Conservation (phyloP, 1,140 invertebrate species). For the Neocloeon triangulifer region DNA sequence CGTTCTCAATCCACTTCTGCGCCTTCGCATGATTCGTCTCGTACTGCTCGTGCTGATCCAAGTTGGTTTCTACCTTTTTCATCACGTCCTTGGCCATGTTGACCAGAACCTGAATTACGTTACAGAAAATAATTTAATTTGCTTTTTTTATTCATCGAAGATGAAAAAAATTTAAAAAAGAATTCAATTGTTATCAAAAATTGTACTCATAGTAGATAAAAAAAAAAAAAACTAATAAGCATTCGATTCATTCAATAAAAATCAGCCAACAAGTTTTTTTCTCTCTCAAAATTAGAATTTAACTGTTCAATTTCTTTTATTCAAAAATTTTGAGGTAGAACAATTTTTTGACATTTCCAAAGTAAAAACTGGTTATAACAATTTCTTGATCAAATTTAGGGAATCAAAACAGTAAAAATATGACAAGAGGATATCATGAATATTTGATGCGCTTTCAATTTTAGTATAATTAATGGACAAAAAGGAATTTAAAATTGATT, state of each 20-base stretch:
- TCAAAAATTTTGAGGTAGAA: too few species aligned
- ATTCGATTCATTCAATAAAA: too few species aligned
- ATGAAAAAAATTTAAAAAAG: conserved; percentile 3
- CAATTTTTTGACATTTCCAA: too few species aligned
- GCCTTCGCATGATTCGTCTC: conserved; percentile 54
- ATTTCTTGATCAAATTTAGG: conserved; percentile 1
- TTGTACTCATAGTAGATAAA: background rate
- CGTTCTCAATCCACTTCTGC: conserved; percentile 71
- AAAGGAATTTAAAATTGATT: conserved; percentile 1
- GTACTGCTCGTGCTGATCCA: conserved; percentile 69
- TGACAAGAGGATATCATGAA: too few species aligned
- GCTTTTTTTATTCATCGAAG: background rate
- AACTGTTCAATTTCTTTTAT: too few species aligned
- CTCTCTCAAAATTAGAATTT: too few species aligned
- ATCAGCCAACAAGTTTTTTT: too few species aligned
- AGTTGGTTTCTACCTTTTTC: conserved; percentile 78
- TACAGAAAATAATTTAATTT: too few species aligned
- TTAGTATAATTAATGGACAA: too few species aligned
- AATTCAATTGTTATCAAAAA: background rate
- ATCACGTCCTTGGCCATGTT: conserved; percentile 82
- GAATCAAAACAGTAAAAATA: too few species aligned
- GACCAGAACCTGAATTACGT: conserved; percentile 37
- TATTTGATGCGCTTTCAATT: too few species aligned
- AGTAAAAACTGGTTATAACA: conserved; percentile 5
- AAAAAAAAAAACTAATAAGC: too few species aligned